These are phyloP conservation scores for Candoia aspera DNA, from an alignment of 2,113 vertebrate species.

Conservation along the genomic window DNA sequence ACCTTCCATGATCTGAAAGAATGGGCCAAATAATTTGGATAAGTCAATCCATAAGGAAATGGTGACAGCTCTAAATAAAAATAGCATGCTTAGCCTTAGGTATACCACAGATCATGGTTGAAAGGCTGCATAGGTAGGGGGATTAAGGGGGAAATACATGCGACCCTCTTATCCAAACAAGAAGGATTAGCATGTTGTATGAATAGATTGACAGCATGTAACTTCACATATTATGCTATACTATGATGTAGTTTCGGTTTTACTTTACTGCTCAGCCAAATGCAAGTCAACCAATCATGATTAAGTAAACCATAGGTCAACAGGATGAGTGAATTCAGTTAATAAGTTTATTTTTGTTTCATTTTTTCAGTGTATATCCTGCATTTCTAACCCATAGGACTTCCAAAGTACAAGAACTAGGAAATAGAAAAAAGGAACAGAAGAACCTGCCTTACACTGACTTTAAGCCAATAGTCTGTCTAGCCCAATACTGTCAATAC, in stretches of 20 bases:
- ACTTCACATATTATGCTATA: neutral
- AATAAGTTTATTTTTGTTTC: neutral
- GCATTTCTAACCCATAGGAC: neutral
- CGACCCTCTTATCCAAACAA: neutral
- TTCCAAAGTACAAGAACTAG: neutral
- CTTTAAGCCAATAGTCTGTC: neutral
- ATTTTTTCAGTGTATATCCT: neutral
- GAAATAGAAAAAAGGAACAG: neutral
- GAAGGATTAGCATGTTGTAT: neutral
- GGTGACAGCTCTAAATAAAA: neutral
- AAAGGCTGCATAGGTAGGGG: neutral
- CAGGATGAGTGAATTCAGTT: neutral
- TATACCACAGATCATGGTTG: neutral
- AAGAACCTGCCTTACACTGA: neutral
- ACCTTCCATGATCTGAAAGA: neutral
- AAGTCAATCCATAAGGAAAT: neutral
- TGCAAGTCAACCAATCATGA: neutral
- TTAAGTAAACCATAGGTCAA: neutral
- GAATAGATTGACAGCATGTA: neutral
- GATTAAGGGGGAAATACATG: neutral
- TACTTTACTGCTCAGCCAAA: neutral
- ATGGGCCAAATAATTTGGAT: neutral
- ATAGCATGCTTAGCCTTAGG: neutral
- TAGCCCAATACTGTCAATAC: neutral
- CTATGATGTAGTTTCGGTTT: neutral